Percentiles rank a stretch among this genome's conserved stretches.
Conservation (phyloP, 1,140 invertebrate genomes). For the Gryllus bimaculatus region DNA sequence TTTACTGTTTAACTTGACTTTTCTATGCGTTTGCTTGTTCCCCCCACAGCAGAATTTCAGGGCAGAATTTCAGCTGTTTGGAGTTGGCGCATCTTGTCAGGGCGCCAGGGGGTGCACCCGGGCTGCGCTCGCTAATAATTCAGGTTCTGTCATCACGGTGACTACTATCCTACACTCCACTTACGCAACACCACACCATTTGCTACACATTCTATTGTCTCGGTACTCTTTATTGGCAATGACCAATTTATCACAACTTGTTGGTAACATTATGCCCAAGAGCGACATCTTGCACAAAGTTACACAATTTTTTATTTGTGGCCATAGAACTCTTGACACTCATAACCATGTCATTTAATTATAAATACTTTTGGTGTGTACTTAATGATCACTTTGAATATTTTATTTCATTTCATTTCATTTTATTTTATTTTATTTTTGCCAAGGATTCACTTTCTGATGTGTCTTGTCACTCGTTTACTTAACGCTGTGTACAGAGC, state of each 20-base stretch:
- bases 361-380: background rate
- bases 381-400: background rate
- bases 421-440: background rate
- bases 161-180: conserved; percentile 15
- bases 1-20: conserved; percentile 9
- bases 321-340: conserved; percentile 3
- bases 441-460: background rate
- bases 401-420: background rate
- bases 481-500: background rate
- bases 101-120: conserved; percentile 18
- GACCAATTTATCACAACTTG: background rate
- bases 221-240: conserved; percentile 7
- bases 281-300: background rate
- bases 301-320: background rate
- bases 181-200: background rate
- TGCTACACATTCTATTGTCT: conserved; percentile 5
- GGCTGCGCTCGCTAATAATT: conserved; percentile 21
- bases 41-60: conserved; percentile 20
- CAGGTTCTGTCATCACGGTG: conserved; percentile 21
- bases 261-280: background rate
- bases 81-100: conserved; percentile 18
- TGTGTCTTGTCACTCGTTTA: background rate
- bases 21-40: conserved; percentile 20
- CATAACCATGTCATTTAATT: background rate
- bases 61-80: conserved; percentile 15